Base-by-base conservation (phyloP, 2,888 invertebrate genomes). In the Spodoptera littoralis region DNA sequence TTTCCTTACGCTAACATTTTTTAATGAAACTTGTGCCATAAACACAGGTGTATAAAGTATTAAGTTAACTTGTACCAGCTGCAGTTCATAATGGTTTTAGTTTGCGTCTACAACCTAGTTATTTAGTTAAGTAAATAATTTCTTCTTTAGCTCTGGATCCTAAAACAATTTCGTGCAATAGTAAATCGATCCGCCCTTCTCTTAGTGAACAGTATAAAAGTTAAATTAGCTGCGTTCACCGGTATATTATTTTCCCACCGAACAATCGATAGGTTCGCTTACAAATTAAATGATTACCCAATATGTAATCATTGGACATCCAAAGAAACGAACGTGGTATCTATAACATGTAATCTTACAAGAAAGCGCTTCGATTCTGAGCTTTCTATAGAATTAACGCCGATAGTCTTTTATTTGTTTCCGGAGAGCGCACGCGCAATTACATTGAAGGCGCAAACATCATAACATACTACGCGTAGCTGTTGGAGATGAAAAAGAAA, bases 351-450 rank as follows among this genome's bases (percentile, higher is more conserved):
- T 79, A 78, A 78, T 78, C 63, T 77, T 44, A 36, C 45, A 71
- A 66, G 77, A 78, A 70, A 80, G 65, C 55, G 71, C 54, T 65
- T 46, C 57, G 59, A 63, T 58, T 70, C 61, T 51, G 55, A 60
- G 65, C 80, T 74, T 80, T 75, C 80, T 72, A 75, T 72, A 60
- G 66, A 73, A 79, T 77, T 79, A 77, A 76, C 60, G 69, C 68
- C 68, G 57, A 67, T 65, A 60, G 56, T 62, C 60, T 80, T 75
- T 74, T 80, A 77, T 78, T 79, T 69, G 74, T 74, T 71, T 69
- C 74, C 77, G 71, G 56, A 65, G 67, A 70, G 60, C 57, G 65
- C 54, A 57, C 41, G 47, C 45, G 57, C 71, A 60, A 78, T 75
- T 75, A 78, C 53, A 75, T 44, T 57, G 24, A 51, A 70, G 65